phyloP scores from a whole-genome alignment of 2,797 vertebrate genomes.

The Meriones psammophilus region DNA sequence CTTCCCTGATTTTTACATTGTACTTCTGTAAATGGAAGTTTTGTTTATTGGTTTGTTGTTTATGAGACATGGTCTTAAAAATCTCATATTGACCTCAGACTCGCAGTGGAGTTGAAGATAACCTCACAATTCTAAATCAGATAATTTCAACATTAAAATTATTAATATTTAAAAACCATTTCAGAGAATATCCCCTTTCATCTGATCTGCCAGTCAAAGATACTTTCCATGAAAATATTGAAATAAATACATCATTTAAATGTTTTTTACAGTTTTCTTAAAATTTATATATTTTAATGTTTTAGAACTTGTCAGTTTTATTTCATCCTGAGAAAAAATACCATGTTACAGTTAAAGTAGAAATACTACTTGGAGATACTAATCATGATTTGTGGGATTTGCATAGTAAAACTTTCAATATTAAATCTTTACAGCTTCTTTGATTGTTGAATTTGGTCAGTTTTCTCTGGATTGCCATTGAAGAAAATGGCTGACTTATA shows the following conservation, averaged over 20 bases:
- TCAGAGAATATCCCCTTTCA: background rate
- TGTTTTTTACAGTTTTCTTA: background rate
- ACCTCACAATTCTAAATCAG: background rate
- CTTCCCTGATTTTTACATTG: slow-evolving; percentile 15
- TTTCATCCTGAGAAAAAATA: background rate
- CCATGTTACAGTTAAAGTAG: background rate
- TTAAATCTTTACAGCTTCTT: background rate
- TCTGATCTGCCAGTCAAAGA: background rate
- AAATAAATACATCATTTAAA: background rate
- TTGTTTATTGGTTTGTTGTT: background rate
- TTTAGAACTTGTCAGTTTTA: background rate
- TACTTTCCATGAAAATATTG: background rate
- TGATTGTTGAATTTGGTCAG: background rate
- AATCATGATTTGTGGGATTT: background rate
- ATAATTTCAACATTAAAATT: background rate
- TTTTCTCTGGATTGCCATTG: background rate
- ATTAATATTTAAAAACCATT: background rate
- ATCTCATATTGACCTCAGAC: background rate
- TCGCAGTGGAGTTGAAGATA: background rate
- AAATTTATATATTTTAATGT: too few relatives aligned
- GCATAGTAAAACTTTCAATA: background rate
- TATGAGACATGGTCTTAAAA: background rate
- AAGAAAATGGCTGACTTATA: background rate
- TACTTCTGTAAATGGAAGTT: background rate
- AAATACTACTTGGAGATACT: background rate